A percentile compares a stretch with the other conserved stretches of the same genome.
Conservation (phyloP, 2,888 invertebrate species). For the Acanthacorydalis orientalis region DNA sequence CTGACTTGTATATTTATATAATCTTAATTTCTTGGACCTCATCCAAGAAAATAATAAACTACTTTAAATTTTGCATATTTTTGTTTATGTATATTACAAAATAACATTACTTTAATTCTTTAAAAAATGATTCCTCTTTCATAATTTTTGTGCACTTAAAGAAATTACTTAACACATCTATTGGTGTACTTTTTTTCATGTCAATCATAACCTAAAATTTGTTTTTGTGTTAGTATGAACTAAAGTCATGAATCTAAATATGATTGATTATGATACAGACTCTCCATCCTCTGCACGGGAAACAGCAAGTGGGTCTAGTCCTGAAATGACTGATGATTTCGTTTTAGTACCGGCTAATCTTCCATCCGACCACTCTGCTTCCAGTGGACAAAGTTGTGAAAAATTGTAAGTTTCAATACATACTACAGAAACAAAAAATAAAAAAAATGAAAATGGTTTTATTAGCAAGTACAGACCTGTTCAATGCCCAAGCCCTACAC, state of each 20-base stretch:
- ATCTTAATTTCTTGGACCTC: too few relatives aligned
- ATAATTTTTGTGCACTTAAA: too few relatives aligned
- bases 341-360: slow-evolving; percentile 59
- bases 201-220: too few relatives aligned
- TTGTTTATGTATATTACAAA: too few relatives aligned
- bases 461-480: not conserved
- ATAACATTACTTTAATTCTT: too few relatives aligned
- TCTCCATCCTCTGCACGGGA: slow-evolving; percentile 23
- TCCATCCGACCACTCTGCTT: slow-evolving; percentile 41
- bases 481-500: slow-evolving; percentile 4
- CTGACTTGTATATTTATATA: too few relatives aligned
- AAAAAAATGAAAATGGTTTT: not conserved
- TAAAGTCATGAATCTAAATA: slow-evolving; percentile 5
- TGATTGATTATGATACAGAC: slow-evolving; percentile 15
- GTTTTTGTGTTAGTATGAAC: too few relatives aligned
- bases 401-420: slow-evolving; percentile 18
- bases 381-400: slow-evolving; percentile 19
- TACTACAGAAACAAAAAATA: not conserved
- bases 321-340: slow-evolving; percentile 61
- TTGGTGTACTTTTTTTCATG: too few relatives aligned
- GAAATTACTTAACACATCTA: too few relatives aligned
- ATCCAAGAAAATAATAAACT: too few relatives aligned
- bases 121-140: too few relatives aligned
- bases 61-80: too few relatives aligned
- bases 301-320: slow-evolving; percentile 34